Evolutionary conservation across 2,797 vertebrate genomes (phyloP).

Genomic region (Bucorvus abyssinicus): DNA sequence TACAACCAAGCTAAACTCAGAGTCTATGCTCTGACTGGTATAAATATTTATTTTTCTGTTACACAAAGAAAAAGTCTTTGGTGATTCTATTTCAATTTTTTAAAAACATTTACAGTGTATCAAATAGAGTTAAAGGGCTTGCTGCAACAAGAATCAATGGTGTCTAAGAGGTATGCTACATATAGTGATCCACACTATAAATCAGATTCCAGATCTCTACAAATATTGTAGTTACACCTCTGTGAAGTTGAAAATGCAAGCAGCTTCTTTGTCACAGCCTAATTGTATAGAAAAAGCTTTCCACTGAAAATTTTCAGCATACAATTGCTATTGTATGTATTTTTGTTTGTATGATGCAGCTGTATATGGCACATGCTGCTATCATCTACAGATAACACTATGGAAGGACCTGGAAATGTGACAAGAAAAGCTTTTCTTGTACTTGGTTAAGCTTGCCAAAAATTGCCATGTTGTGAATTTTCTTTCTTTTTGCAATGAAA

Average conservation of each 20-base stretch:
- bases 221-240: background rate
- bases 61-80: background rate
- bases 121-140: background rate
- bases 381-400: background rate
- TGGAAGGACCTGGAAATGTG: slow-evolving; percentile 23
- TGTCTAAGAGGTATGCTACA: background rate
- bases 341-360: background rate
- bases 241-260: background rate
- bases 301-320: background rate
- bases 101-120: background rate
- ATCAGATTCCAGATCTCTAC: background rate
- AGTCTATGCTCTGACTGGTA: background rate
- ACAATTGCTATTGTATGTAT: background rate
- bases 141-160: background rate
- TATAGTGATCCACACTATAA: background rate
- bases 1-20: background rate
- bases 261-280: background rate
- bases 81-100: background rate
- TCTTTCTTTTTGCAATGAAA: slow-evolving; percentile 24
- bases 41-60: background rate
- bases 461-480: background rate
- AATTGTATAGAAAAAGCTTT: background rate
- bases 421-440: slow-evolving; percentile 17
- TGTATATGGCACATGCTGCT: background rate
- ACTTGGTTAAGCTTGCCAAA: slow-evolving; percentile 26